Percentiles rank a stretch among this genome's conserved stretches.
phyloP scores from a whole-genome alignment of 1,140 invertebrate species.

The Caenorhabditis inopinata region DNA sequence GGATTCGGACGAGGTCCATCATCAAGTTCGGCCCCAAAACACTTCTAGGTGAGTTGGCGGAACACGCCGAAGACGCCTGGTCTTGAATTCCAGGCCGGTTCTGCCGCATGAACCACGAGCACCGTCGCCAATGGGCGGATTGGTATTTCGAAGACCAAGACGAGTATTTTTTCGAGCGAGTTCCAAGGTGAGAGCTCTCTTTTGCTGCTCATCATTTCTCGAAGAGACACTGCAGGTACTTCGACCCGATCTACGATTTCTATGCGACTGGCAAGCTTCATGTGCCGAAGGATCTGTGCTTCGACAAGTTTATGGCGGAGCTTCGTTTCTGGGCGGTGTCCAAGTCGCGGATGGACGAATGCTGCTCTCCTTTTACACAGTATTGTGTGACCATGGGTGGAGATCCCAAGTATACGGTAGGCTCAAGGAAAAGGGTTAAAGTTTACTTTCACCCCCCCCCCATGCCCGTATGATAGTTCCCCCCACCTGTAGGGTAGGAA shows the following conservation, averaged over 20 bases:
- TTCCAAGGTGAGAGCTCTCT: slow-evolving; percentile 54
- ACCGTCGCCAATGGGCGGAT: slow-evolving; percentile 60
- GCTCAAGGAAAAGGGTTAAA: too few relatives aligned
- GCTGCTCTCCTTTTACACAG: slow-evolving; percentile 64
- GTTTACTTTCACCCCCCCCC: too few relatives aligned
- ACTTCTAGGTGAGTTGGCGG: slow-evolving; percentile 41
- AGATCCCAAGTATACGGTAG: slow-evolving; percentile 19
- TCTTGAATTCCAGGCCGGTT: slow-evolving; percentile 44
- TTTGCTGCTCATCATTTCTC: too few relatives aligned
- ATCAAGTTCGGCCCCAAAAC: slow-evolving; percentile 64
- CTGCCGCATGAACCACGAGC: slow-evolving; percentile 63
- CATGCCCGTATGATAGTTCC: too few relatives aligned
- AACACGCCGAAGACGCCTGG: too few relatives aligned
- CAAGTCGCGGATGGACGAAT: slow-evolving; percentile 65
- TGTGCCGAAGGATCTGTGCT: slow-evolving; percentile 65
- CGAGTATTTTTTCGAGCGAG: slow-evolving; percentile 65
- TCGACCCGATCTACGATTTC: slow-evolving; percentile 66
- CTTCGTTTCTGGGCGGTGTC: slow-evolving; percentile 64
- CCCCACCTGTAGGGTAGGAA: too few relatives aligned
- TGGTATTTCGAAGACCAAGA: slow-evolving; percentile 62
- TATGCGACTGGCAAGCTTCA: slow-evolving; percentile 66
- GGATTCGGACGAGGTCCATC: slow-evolving; percentile 60
- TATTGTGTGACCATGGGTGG: slow-evolving; percentile 53
- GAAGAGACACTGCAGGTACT: slow-evolving; percentile 56
- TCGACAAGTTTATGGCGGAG: slow-evolving; percentile 66